Conservation (phyloP, 2,888 invertebrate genomes). For the Leptopilina myrica region DNA sequence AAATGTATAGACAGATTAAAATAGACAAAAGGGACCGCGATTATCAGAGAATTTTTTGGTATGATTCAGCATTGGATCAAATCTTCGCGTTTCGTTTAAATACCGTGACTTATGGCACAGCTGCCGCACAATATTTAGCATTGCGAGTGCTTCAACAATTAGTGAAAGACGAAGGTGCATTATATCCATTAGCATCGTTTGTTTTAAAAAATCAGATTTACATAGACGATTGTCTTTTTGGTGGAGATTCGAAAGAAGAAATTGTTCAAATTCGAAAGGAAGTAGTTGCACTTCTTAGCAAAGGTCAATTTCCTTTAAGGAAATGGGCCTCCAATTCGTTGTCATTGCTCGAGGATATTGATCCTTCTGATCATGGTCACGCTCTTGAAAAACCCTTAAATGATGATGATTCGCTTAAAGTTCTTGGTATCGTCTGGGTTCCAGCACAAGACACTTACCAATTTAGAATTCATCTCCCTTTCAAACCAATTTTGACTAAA, state of each 20-base stretch:
- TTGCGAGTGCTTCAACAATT: conserved; percentile 13
- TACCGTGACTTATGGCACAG: conserved; percentile 4
- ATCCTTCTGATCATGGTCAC: conserved; percentile 33
- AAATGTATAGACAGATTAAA: conserved; percentile 14
- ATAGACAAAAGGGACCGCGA: neutral
- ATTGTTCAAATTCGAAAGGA: neutral
- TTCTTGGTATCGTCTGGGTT: conserved; percentile 36
- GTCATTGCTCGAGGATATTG: conserved; percentile 17
- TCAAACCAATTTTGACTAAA: conserved; percentile 11
- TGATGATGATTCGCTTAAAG: conserved; percentile 1
- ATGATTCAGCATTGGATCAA: neutral
- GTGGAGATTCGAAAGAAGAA: neutral
- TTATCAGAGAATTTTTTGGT: conserved; percentile 12
- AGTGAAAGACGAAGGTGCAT: neutral
- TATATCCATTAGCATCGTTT: neutral
- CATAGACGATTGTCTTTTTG: conserved; percentile 41
- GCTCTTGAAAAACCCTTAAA: conserved; percentile 17
- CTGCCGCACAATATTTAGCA: neutral
- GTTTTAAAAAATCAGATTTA: conserved; percentile 6
- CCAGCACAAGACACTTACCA: conserved; percentile 34
- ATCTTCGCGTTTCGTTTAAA: neutral
- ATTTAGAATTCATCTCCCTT: neutral
- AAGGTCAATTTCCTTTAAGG: neutral
- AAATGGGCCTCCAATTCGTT: conserved; percentile 40
- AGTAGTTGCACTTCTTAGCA: neutral